Evolutionary conservation across 1,140 invertebrate species (phyloP).

Genomic region (Meloidogyne exigua): DNA sequence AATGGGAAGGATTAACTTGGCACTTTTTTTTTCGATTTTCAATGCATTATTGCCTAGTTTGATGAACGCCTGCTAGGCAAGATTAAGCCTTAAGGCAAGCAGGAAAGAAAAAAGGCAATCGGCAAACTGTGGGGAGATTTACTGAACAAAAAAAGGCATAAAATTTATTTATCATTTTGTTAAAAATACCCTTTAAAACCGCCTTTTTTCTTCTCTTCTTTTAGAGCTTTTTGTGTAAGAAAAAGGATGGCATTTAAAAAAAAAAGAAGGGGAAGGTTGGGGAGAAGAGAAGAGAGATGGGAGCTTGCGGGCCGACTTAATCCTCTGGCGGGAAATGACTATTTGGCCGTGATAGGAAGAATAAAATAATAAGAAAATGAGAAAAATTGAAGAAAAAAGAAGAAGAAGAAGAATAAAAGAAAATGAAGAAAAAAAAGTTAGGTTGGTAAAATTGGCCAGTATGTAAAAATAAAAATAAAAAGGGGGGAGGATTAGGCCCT

Average conservation of each 20-base stretch:
- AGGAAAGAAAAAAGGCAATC: background rate
- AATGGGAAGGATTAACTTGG: background rate
- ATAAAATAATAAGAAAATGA: background rate
- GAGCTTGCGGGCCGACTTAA: slow-evolving; percentile 26
- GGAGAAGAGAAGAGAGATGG: background rate
- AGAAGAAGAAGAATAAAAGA: background rate
- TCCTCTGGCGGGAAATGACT: slow-evolving; percentile 11
- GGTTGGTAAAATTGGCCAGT: background rate
- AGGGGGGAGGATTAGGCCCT: background rate
- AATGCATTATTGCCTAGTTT: background rate
- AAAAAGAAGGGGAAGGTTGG: too few relatives aligned
- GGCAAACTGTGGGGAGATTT: slow-evolving; percentile 7
- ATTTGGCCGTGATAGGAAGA: background rate
- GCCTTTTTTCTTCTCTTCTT: background rate
- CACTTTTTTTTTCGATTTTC: background rate
- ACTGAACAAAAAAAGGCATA: background rate
- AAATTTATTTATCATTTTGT: background rate
- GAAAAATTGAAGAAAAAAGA: background rate
- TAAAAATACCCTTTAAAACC: background rate
- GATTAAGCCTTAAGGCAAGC: background rate
- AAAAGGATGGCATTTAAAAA: background rate
- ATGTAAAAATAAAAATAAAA: background rate
- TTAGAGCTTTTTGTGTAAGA: background rate
- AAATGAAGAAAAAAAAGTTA: background rate
- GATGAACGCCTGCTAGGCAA: slow-evolving; percentile 3